Evolutionary conservation across 2,888 invertebrate genomes (phyloP), one percentile per base, ranked within the genome.

Genomic region (Resseliella maxima): DNA sequence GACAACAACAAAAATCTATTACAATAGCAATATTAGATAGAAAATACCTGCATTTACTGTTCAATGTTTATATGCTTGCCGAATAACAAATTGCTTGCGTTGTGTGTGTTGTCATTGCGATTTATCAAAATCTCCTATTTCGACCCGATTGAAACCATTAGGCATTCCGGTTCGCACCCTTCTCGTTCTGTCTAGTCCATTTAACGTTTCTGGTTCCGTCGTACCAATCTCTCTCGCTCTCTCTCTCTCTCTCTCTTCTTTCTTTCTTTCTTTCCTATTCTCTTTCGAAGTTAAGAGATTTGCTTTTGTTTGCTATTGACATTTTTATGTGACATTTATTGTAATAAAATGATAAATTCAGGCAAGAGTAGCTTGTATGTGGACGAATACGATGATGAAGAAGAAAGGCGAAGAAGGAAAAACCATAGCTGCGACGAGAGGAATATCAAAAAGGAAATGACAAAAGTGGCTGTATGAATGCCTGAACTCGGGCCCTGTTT

Each of bases 311-410:
- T 72, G 72, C 35, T 72, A 72, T 85, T 86, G 86, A 86, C 86
- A 86, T 59, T 86, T 86, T 86, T 86, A 86, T 86, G 86, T 86
- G 86, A 86, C 86, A 86, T 64, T 86, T 86, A 86, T 86, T 86
- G 81, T 41, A 86, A 81, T 64, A 86, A 38, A 64, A 38, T 81
- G 45, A 86, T 64, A 86, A 86, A 81, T 72, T 81, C 45, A 46
- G 31, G 36, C 59, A 18, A 86, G 36, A 86, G 54, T 86, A 35
- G 72, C 72, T 72, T 27, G 59, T 27, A 15, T 12, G 72, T 27
- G 72, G 0, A 15, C 5, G 72, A 31, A 18, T 72, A 35, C 15
- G 72, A 1, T 31, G 15, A 10, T 24, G 31, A 0, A n/a, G 18
- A 3, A 5, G 5, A 31, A 72, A 10, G 27, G 24, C 0, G 31